Evolutionary conservation across 2,888 invertebrate genomes (phyloP).

Genomic region (Drosophila sordidula): DNA sequence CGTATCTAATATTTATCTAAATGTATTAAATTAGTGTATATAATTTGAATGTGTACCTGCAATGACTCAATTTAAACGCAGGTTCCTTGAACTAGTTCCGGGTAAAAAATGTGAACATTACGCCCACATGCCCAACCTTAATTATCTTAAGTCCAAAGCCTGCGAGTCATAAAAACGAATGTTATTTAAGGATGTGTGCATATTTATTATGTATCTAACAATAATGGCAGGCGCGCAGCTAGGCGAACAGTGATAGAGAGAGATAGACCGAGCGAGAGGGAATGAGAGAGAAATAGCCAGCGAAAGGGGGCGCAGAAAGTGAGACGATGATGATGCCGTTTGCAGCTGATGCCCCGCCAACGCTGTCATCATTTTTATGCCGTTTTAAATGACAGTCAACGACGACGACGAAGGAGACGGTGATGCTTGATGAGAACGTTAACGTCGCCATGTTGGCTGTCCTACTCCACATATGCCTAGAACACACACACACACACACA

Average conservation of each 20-base stretch:
- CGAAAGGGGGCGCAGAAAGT: not conserved
- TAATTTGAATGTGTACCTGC: not conserved
- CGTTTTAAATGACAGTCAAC: conserved; percentile 63
- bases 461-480: conserved; percentile 56
- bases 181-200: conserved; percentile 55
- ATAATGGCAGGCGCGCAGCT: conserved; percentile 35
- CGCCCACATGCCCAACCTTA: conserved; percentile 19
- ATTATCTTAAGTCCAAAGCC: conserved; percentile 50
- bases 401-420: conserved; percentile 20
- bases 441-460: conserved; percentile 54
- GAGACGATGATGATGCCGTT: conserved; percentile 42
- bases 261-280: too few species aligned
- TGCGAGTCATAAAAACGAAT: conserved; percentile 45
- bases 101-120: not conserved
- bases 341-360: conserved; percentile 52
- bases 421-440: conserved; percentile 54
- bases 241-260: not conserved
- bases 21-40: not conserved
- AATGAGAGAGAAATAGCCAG: too few species aligned
- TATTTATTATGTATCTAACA: conserved; percentile 54
- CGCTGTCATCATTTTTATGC: conserved; percentile 65
- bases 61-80: not conserved
- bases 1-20: too few species aligned
- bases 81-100: conserved; percentile 10
- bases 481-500: conserved; percentile 10